phyloP scores from a whole-genome alignment of 2,888 invertebrate species.

The Ophion costatus region DNA sequence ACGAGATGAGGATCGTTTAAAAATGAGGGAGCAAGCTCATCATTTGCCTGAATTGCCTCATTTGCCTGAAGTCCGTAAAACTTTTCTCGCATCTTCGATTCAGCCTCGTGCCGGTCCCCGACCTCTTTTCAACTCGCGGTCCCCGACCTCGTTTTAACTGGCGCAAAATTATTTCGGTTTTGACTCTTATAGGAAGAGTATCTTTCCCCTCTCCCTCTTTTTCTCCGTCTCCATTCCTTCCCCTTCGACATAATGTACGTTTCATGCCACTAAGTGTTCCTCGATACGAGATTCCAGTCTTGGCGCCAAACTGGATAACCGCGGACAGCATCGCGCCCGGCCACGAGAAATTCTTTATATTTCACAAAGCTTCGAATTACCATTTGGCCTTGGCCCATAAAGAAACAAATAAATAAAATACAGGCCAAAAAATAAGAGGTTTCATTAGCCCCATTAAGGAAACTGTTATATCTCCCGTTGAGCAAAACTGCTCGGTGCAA shows the following conservation, averaged over 20 bases:
- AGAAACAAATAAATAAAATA: background rate
- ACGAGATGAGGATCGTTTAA: background rate
- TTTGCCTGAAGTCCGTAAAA: constrained; percentile 8
- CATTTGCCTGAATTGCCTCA: too few relatives aligned
- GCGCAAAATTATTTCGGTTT: constrained; percentile 42
- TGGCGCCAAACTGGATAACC: background rate
- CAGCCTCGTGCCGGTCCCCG: constrained; percentile 56
- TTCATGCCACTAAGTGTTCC: background rate
- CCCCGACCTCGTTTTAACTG: constrained; percentile 51
- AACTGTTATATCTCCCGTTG: constrained; percentile 43
- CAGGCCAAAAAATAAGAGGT: background rate
- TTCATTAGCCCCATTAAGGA: constrained; percentile 23
- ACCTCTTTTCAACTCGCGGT: constrained; percentile 55
- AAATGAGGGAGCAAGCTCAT: constrained; percentile 31
- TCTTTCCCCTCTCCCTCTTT: background rate
- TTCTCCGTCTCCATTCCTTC: background rate
- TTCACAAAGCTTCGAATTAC: constrained; percentile 5
- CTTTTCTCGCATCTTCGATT: constrained; percentile 35
- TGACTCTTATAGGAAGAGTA: background rate
- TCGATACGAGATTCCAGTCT: constrained; percentile 9
- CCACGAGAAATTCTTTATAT: constrained; percentile 5
- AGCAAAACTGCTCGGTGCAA: constrained; percentile 17
- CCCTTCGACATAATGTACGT: background rate
- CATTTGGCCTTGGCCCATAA: constrained; percentile 40
- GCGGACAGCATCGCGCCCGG: background rate